Evolutionary conservation across 2,888 invertebrate genomes (phyloP), one percentile per base, ranked within the genome.

Genomic region (Malthinus seriepunctatus): DNA sequence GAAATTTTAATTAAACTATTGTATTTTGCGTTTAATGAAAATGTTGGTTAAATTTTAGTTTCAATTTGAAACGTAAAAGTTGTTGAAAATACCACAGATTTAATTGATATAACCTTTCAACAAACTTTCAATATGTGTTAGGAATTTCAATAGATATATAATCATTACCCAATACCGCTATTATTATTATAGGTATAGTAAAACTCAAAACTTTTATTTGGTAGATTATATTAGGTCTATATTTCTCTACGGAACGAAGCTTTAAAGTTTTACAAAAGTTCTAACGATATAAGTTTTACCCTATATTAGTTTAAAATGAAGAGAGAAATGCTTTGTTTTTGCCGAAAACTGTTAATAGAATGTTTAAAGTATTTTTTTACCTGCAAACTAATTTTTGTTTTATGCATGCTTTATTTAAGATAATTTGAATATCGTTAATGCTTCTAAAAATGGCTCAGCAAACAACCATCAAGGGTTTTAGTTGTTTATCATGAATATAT

Each of bases 401-500:
- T 35, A 32, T 8, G 45, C 11, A 33, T 47, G 37, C n/a, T 54
- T 12, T 54, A 37, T 47, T 47, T 47, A 47, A 31, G 39, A 32
- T 39, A 54, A 54, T 54, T 38, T 54, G 48, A 54, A 47, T 54
- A 54, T 37, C 47, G 47, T 48, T 47, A 35, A 54, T 23, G 35
- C 35, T 32, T 35, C 46, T 54, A 54, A 54, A 54, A 48, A n/a
- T n/a, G 46, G 48, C 47, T 54, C 48, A 15, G 47, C 39, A 48
- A 54, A 52, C 52, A 52, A 37, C 37, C 49, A 32, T 33, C 9
- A 14, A 37, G 52, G 52, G 39, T 52, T 23, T 52, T 52, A 57
- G 47, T 57, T 58, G 38, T 58, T 58, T 23, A 49, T 53, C 58
- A 53, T 58, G 58, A 58, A 58, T 58, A 58, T 53, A 58, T 58